Percentiles rank a stretch among this genome's conserved stretches.
Evolutionary conservation across 1,140 invertebrate species (phyloP).

Genomic region (Drosophila guanche): DNA sequence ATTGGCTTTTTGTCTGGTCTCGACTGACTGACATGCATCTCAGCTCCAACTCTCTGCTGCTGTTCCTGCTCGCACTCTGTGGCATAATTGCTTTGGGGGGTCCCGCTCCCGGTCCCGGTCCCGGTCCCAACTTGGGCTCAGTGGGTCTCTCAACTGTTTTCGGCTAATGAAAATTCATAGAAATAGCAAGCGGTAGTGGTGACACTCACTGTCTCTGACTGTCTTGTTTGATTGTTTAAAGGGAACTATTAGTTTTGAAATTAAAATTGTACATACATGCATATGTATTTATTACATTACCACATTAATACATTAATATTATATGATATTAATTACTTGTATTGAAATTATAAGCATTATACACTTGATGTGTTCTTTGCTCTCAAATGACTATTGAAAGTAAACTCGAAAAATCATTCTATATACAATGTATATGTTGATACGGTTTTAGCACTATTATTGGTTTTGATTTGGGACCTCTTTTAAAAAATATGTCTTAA

Average conservation of each 20-base stretch:
- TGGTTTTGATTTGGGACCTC: too few species aligned
- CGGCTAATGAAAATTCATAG: constrained; percentile 58
- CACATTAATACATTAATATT: too few species aligned
- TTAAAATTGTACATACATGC: neutral
- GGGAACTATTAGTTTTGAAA: neutral
- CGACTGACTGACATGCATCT: constrained; percentile 49
- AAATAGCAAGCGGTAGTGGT: constrained; percentile 16
- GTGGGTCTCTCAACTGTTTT: constrained; percentile 15
- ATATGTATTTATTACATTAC: too few species aligned
- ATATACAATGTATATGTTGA: too few species aligned
- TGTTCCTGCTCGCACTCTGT: neutral
- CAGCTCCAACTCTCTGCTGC: constrained; percentile 9
- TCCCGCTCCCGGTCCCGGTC: neutral
- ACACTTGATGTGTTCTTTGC: too few species aligned
- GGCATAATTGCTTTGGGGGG: constrained; percentile 67
- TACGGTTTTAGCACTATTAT: too few species aligned
- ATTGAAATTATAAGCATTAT: too few species aligned
- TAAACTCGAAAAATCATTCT: too few species aligned
- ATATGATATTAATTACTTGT: too few species aligned
- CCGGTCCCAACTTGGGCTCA: constrained; percentile 32
- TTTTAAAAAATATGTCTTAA: too few species aligned
- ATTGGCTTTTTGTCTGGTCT: constrained; percentile 55
- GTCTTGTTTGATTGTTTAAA: neutral
- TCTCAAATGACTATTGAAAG: too few species aligned
- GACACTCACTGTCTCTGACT: constrained; percentile 11